Base-by-base conservation (phyloP, 2,888 invertebrate genomes). In the Rhaphigaster nebulosa region DNA sequence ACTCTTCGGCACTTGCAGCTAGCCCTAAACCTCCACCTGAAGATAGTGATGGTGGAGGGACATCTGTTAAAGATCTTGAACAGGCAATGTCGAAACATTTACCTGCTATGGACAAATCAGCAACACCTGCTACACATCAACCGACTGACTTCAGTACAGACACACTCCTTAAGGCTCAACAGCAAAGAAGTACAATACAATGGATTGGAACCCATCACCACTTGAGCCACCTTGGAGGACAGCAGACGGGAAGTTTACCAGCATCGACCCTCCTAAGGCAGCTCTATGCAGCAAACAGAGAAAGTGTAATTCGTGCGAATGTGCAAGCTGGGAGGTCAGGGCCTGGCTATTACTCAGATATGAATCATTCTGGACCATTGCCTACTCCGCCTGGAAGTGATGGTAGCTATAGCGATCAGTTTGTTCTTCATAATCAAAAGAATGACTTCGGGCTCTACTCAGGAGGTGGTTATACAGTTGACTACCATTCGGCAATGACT, bases 41-140 rank as follows among this genome's bases (percentile, higher is more conserved):
- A 65, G 92, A 91, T 88, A 92, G 92, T 29, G 92, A 92, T n/a
- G 92, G 92, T 91, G 93, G 93, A 0, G 94, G 94, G 13, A 93
- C 94, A 0, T 97, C 98, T 1, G 98, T 98, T 0, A 98, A 98
- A 94, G 98, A 98, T 93, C 94, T 99, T 92, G 98, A 99, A 94
- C 98, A 98, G 93, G 98, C 98, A 87, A 99, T 99, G 98, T 98
- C 98, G 38, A 98, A 98, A 93, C 98, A 98, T 94, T 94, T 99
- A 91, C 97, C 97, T 0, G 93, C 94, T 6, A 92, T 93, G 41
- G 93, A 93, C 91, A 92, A 92, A 20, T 65, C 91, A 38, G 90
- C 92, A 20, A 92, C 92, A n/a, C 90, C 92, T 34, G 87, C 91
- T 13, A 20, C 70, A 38, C 92, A 92, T 88, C 92, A 92, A 56